Conservation (phyloP, 2,888 invertebrate genomes). For the Vandiemenella viatica region DNA sequence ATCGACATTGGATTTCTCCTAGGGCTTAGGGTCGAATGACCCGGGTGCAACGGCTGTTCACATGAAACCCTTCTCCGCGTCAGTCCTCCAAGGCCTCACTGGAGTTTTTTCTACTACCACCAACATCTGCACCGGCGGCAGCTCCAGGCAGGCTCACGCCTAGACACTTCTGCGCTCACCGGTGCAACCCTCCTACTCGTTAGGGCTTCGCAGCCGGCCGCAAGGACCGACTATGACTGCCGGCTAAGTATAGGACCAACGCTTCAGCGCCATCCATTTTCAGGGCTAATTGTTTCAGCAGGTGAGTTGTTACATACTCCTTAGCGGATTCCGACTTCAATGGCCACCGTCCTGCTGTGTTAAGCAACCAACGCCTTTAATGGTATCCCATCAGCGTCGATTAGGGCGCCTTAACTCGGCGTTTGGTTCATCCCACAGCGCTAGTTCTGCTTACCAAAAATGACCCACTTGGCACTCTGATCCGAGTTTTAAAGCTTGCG, state of each 20-base stretch:
- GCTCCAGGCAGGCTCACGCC: not conserved
- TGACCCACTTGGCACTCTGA: slow-evolving; percentile 52
- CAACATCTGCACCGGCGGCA: not conserved
- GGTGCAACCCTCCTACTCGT: not conserved
- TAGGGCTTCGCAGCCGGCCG: not conserved
- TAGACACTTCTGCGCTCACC: too few species aligned
- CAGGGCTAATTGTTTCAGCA: slow-evolving; percentile 48
- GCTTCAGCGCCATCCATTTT: slow-evolving; percentile 50
- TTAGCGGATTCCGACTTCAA: slow-evolving; percentile 27
- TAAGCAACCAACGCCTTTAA: slow-evolving; percentile 46
- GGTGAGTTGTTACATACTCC: slow-evolving; percentile 46
- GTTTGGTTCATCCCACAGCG: slow-evolving; percentile 64
- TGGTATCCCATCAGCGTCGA: slow-evolving; percentile 43
- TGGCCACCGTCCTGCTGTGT: too few species aligned
- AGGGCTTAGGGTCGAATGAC: slow-evolving; percentile 38
- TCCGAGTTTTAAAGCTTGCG: slow-evolving; percentile 44
- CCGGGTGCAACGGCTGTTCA: slow-evolving; percentile 43
- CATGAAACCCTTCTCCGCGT: slow-evolving; percentile 40
- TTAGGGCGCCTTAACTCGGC: slow-evolving; percentile 50
- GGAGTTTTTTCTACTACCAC: not conserved
- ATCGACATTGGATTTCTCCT: not conserved
- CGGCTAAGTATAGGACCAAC: slow-evolving; percentile 32
- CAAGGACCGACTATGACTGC: not conserved
- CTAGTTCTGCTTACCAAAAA: slow-evolving; percentile 67
- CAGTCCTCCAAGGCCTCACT: not conserved